A percentile compares a stretch with the other conserved stretches of the same genome.
These are phyloP conservation scores for Cetonia aurata DNA, from an alignment of 2,888 invertebrate genomes.

Conservation along the genomic window DNA sequence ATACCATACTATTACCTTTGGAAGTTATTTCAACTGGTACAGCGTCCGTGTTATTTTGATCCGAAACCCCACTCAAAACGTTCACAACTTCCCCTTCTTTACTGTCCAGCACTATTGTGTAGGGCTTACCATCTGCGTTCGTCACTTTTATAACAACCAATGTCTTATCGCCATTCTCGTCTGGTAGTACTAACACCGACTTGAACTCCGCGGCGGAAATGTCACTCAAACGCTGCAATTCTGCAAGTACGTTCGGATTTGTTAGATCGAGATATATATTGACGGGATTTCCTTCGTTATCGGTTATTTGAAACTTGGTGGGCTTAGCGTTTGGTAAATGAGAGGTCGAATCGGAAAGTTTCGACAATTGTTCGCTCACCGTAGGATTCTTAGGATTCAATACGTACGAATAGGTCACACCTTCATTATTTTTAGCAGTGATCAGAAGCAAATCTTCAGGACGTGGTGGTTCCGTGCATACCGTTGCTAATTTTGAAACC, in stretches of 20 bases:
- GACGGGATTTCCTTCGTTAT: not conserved
- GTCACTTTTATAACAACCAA: not conserved
- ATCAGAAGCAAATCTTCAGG: slow-evolving; percentile 5
- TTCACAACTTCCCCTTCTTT: not conserved
- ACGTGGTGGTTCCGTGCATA: not conserved
- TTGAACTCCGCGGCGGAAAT: not conserved
- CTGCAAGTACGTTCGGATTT: not conserved
- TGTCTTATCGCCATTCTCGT: not conserved
- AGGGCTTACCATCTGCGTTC: not conserved
- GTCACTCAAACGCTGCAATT: not conserved
- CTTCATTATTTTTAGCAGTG: not conserved
- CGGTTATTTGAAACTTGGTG: not conserved
- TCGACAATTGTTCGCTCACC: not conserved
- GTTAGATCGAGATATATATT: not conserved
- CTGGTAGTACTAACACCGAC: not conserved
- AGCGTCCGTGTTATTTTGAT: not conserved
- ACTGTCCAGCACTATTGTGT: not conserved
- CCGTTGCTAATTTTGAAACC: not conserved
- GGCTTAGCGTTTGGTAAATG: not conserved
- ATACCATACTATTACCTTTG: not conserved
- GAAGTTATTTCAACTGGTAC: not conserved
- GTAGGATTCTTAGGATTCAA: not conserved
- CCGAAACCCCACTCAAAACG: not conserved
- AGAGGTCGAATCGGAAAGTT: not conserved
- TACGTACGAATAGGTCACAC: not conserved